These are phyloP conservation scores for Gymnarchus niloticus DNA, from an alignment of 2,113 vertebrate genomes.

Conservation along the genomic window DNA sequence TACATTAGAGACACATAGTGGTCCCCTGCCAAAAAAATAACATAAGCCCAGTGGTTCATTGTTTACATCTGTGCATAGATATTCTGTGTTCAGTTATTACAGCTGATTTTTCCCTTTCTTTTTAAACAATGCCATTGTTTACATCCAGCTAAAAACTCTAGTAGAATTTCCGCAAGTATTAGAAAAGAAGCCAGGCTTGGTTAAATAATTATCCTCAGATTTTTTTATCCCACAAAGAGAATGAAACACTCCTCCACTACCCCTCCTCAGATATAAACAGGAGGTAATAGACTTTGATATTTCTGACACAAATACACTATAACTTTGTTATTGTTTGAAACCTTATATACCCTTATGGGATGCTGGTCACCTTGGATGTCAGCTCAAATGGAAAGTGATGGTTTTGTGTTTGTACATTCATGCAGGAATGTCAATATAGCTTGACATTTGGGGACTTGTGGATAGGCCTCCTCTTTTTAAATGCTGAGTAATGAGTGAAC, in stretches of 20 bases:
- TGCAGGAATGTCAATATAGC: background rate
- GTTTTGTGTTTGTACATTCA: background rate
- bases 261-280: background rate
- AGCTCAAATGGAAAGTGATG: background rate
- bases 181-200: conserved; percentile 11
- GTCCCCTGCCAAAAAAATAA: background rate
- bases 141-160: conserved; percentile 12
- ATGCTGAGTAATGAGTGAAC: background rate
- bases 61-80: background rate
- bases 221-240: background rate
- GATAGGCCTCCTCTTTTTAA: background rate
- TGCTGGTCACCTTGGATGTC: background rate
- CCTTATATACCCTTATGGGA: background rate
- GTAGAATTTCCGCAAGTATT: conserved; percentile 13
- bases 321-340: background rate
- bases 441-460: background rate
- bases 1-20: background rate
- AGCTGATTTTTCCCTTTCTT: background rate
- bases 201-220: conserved; percentile 18
- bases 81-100: background rate
- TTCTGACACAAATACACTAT: conserved; percentile 7
- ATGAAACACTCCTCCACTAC: background rate
- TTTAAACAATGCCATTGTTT: conserved; percentile 17
- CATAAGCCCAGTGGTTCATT: background rate
- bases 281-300: background rate